Evolutionary conservation across 2,797 vertebrate species (phyloP).

Genomic region (Arctocebus calabarensis): DNA sequence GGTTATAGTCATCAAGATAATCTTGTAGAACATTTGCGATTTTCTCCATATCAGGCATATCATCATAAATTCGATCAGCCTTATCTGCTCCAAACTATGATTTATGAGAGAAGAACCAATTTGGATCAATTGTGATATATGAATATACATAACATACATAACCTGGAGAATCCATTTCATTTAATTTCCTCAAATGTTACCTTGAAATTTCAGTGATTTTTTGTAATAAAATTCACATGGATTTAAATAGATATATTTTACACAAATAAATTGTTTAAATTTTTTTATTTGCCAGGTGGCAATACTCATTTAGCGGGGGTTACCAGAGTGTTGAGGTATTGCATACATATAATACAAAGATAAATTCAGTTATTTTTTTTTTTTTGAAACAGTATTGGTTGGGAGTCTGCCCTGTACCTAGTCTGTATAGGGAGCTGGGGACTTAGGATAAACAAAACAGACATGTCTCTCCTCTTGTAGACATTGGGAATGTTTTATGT

Average conservation of each 20-base stretch:
- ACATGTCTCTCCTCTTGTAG: background rate
- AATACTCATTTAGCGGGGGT: background rate
- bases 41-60: conserved; percentile 90
- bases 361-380: background rate
- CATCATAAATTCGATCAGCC: conserved; percentile 89
- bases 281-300: background rate
- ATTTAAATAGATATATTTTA: conserved; percentile 43
- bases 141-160: background rate
- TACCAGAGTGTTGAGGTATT: background rate
- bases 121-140: background rate
- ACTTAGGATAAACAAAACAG: background rate
- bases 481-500: background rate
- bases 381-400: background rate
- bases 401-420: background rate
- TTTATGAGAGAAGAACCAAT: conserved; percentile 57
- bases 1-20: conserved; percentile 93
- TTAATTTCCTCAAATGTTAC: background rate
- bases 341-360: background rate
- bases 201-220: background rate
- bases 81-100: conserved; percentile 88
- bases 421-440: background rate
- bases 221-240: conserved; percentile 15
- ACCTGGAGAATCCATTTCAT: conserved; percentile 29
- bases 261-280: background rate
- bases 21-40: conserved; percentile 91